Percentiles rank a stretch among this genome's conserved stretches.
phyloP scores from a whole-genome alignment of 2,113 vertebrate species.

The Ciconia maguari region DNA sequence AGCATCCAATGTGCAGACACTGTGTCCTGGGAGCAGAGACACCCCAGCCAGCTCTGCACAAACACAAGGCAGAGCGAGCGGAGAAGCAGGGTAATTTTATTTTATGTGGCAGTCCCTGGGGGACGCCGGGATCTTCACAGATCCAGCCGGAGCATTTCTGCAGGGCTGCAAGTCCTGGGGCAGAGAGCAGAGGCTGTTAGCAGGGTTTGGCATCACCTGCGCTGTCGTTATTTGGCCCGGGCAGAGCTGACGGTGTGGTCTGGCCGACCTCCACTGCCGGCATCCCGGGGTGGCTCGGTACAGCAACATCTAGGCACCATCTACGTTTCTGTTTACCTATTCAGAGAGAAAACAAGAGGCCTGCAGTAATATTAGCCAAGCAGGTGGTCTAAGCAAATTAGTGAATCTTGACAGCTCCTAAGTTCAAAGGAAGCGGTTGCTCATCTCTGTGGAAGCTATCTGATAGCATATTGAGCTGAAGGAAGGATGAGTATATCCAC shows the following conservation, averaged over 20 bases:
- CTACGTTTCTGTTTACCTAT: background rate
- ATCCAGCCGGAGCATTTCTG: background rate
- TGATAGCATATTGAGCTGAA: background rate
- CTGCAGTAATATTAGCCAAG: background rate
- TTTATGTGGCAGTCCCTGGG: background rate
- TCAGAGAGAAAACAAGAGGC: background rate
- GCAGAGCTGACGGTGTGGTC: background rate
- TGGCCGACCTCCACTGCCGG: rapidly evolving
- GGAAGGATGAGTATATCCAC: background rate
- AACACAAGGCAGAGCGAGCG: background rate
- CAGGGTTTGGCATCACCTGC: rapidly evolving
- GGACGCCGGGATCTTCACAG: rapidly evolving
- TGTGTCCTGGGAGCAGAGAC: background rate
- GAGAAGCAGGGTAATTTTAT: background rate
- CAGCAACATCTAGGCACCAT: background rate
- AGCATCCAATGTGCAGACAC: background rate
- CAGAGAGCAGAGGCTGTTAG: background rate
- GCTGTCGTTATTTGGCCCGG: background rate
- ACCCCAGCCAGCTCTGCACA: background rate
- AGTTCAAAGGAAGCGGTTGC: constrained; percentile 29
- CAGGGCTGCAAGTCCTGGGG: background rate
- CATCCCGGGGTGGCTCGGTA: background rate
- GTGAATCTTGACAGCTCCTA: background rate
- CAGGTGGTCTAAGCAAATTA: constrained; percentile 35
- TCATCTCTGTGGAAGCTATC: background rate